Percentiles rank a stretch among this genome's conserved stretches.
Evolutionary conservation across 2,797 vertebrate species (phyloP).

Genomic region (Trachops cirrhosus): DNA sequence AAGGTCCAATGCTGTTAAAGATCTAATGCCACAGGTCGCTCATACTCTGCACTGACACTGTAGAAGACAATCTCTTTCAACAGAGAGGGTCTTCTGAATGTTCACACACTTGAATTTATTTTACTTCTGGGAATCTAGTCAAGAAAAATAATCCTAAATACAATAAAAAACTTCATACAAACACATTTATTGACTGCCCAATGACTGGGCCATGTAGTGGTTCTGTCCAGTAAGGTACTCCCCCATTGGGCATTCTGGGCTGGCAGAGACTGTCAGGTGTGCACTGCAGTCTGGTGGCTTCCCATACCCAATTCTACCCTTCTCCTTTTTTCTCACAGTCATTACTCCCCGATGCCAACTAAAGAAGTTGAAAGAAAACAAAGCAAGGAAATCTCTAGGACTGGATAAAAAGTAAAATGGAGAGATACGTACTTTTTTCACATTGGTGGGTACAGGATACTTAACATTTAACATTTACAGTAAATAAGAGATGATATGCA

Average conservation of each 20-base stretch:
- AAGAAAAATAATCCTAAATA: slow-evolving; percentile 40
- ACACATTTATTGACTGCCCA: neutral
- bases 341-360: neutral
- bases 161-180: neutral
- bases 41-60: neutral
- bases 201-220: neutral
- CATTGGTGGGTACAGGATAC: neutral
- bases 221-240: too few species aligned
- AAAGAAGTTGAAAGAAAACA: neutral
- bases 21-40: neutral
- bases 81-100: neutral
- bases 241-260: too few species aligned
- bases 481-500: neutral
- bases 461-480: neutral
- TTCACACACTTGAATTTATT: neutral
- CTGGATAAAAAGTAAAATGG: neutral
- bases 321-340: neutral
- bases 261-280: neutral
- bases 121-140: neutral
- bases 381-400: neutral
- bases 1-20: neutral
- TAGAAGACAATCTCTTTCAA: neutral
- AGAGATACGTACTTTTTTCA: neutral
- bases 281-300: neutral
- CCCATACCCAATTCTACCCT: neutral